Percentiles rank a stretch among this genome's conserved stretches.
phyloP scores from a whole-genome alignment of 2,113 vertebrate species.

The Vanacampus margaritifer region DNA sequence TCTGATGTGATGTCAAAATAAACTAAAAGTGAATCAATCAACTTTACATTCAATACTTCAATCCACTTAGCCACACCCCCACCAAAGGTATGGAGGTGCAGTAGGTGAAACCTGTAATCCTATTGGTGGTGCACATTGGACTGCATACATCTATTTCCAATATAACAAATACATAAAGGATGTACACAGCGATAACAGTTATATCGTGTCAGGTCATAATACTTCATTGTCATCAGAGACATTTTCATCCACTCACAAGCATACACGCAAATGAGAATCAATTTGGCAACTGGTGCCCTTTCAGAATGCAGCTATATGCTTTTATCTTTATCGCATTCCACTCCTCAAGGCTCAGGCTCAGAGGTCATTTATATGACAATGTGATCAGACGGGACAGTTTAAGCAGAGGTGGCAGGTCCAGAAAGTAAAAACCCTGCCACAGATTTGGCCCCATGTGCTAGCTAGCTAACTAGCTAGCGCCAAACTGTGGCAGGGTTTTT shows the following conservation, averaged over 20 bases:
- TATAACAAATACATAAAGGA: constrained; percentile 63
- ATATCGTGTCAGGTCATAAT: constrained; percentile 53
- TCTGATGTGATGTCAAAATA: constrained; percentile 42
- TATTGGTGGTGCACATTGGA: constrained; percentile 55
- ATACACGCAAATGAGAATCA: constrained; percentile 13
- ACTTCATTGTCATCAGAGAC: constrained; percentile 40
- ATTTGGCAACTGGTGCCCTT: constrained; percentile 18
- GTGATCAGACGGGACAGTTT: constrained; percentile 41
- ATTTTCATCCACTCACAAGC: not conserved
- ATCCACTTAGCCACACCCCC: constrained; percentile 16
- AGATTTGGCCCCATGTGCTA: too few species aligned
- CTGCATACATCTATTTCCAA: constrained; percentile 56
- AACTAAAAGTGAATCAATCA: constrained; percentile 44
- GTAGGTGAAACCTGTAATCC: constrained; percentile 31
- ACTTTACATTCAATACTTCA: constrained; percentile 59
- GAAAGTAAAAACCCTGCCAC: too few species aligned
- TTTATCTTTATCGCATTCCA: not conserved
- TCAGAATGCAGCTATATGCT: constrained; percentile 14
- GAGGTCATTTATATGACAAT: constrained; percentile 18
- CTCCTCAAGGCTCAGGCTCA: constrained; percentile 7
- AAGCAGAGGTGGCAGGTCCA: too few species aligned
- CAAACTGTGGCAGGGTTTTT: too few species aligned
- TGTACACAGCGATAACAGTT: constrained; percentile 55
- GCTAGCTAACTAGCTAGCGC: too few species aligned
- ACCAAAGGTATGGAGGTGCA: constrained; percentile 26